Conservation (phyloP, 2,888 invertebrate species). For the Thysanoteuthis rhombus region DNA sequence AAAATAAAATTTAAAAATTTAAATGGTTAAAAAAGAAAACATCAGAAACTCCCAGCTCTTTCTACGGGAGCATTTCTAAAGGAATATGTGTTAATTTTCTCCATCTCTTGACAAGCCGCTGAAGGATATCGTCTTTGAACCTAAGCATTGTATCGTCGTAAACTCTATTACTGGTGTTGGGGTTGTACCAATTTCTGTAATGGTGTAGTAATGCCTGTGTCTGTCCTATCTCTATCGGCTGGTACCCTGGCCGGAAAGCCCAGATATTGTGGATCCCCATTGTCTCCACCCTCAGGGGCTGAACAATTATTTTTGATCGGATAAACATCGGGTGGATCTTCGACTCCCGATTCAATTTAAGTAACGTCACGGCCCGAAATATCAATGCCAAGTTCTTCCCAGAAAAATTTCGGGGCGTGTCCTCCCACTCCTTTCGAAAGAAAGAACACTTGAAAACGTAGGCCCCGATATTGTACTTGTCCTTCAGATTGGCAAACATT, state of each 20-base stretch:
- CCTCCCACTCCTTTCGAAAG: slow-evolving; percentile 55
- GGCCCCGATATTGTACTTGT: background rate
- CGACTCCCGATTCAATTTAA: slow-evolving; percentile 45
- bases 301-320: slow-evolving; percentile 53
- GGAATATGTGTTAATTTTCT: slow-evolving; percentile 34
- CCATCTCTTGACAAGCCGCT: slow-evolving; percentile 40
- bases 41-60: background rate
- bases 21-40: background rate
- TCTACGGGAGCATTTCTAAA: slow-evolving; percentile 35
- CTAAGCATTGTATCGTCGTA: slow-evolving; percentile 38
- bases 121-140: slow-evolving; percentile 41
- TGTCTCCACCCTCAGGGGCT: slow-evolving; percentile 42
- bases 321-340: slow-evolving; percentile 38
- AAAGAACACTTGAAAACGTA: slow-evolving; percentile 49
- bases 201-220: slow-evolving; percentile 49
- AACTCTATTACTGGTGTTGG: slow-evolving; percentile 36
- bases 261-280: slow-evolving; percentile 54
- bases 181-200: slow-evolving; percentile 51
- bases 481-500: slow-evolving; percentile 32
- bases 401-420: slow-evolving; percentile 35
- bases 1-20: background rate
- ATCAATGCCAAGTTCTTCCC: slow-evolving; percentile 40
- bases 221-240: slow-evolving; percentile 33
- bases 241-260: slow-evolving; percentile 32
- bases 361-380: slow-evolving; percentile 47